Evolutionary conservation across 2,113 vertebrate species (phyloP).

Genomic region (Columbina picui): DNA sequence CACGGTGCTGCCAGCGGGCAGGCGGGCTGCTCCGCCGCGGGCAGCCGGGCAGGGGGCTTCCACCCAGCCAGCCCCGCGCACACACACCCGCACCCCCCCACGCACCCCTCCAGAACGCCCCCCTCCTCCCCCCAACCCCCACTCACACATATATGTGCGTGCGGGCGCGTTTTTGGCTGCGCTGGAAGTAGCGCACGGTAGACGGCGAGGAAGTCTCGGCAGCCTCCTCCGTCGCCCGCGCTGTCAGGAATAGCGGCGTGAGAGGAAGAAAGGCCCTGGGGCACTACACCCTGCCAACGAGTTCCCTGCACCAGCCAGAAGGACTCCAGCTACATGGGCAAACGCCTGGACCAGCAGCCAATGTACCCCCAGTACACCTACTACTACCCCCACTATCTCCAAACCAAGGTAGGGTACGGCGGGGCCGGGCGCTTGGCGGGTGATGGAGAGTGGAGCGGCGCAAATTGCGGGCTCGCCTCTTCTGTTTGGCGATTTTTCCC

Average conservation of each 20-base stretch:
- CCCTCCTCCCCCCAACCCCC: neutral
- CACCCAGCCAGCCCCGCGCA: neutral
- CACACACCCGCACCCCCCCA: neutral
- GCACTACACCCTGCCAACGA: slow-evolving; percentile 80
- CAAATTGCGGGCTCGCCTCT: neutral
- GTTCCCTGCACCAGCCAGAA: slow-evolving; percentile 90
- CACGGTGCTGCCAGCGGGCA: slow-evolving; percentile 48
- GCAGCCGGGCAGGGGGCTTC: slow-evolving; percentile 29
- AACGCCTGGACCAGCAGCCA: slow-evolving; percentile 98
- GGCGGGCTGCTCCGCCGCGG: slow-evolving; percentile 50
- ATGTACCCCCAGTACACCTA: slow-evolving; percentile 99
- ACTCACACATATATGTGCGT: neutral
- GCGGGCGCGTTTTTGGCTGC: slow-evolving; percentile 59
- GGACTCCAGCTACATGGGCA: slow-evolving; percentile 99
- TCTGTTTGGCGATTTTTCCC: neutral
- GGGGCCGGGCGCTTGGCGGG: slow-evolving; percentile 59
- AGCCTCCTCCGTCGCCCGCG: slow-evolving; percentile 72
- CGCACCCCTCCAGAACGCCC: too few relatives aligned
- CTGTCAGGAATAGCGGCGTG: slow-evolving; percentile 83
- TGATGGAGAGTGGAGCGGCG: slow-evolving; percentile 48
- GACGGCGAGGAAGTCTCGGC: slow-evolving; percentile 73
- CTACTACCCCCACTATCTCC: slow-evolving; percentile 97
- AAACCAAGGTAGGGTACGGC: slow-evolving; percentile 91
- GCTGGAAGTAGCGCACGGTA: slow-evolving; percentile 75
- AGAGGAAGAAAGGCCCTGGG: slow-evolving; percentile 81